Conservation (phyloP, 2,113 vertebrate genomes). For the Pollimyrus isidori region DNA sequence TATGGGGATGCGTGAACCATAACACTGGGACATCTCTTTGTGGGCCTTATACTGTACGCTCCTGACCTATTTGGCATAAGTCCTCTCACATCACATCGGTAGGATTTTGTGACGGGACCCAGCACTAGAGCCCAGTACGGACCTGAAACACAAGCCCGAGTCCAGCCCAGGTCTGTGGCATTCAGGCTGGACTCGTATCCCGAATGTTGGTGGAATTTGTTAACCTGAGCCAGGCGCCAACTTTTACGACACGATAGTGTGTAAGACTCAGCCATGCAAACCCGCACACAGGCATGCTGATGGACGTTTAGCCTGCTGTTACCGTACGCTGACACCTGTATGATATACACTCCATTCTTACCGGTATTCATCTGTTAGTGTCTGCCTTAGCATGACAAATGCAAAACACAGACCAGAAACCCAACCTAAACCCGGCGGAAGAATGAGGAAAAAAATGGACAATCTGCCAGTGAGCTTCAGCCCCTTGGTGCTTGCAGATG, state of each 20-base stretch:
- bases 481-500: background rate
- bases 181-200: background rate
- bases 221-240: background rate
- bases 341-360: background rate
- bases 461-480: background rate
- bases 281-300: background rate
- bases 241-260: background rate
- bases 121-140: background rate
- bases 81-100: background rate
- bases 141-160: background rate
- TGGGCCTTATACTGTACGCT: background rate
- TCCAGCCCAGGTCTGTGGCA: background rate
- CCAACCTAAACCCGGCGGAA: background rate
- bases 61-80: background rate
- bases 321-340: background rate
- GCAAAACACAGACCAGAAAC: background rate
- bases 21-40: background rate
- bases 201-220: background rate
- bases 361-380: background rate
- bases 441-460: background rate
- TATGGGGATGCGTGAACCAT: background rate
- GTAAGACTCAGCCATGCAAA: background rate
- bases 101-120: background rate
- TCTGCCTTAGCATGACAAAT: background rate
- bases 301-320: background rate